These are phyloP conservation scores for Morus bassanus DNA, from an alignment of 2,797 vertebrate genomes.

Conservation along the genomic window DNA sequence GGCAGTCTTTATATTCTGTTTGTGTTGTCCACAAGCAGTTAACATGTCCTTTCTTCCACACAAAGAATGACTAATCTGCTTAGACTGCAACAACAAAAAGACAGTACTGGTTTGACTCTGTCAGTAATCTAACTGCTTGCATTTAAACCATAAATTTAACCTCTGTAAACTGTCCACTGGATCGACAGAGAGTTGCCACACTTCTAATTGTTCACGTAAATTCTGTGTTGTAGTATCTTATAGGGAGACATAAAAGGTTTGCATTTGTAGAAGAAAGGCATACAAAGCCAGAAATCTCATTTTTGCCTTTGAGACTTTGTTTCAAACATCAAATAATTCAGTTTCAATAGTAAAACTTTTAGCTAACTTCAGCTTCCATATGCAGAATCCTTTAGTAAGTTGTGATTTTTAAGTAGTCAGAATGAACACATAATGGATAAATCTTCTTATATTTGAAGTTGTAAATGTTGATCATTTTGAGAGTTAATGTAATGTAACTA, in stretches of 20 bases:
- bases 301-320: neutral
- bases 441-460: neutral
- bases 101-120: neutral
- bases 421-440: neutral
- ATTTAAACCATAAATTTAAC: neutral
- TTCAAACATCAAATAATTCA: neutral
- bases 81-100: neutral
- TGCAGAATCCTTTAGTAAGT: neutral
- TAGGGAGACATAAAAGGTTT: neutral
- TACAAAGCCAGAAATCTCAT: neutral
- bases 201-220: neutral
- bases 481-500: neutral
- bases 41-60: neutral
- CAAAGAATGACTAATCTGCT: neutral
- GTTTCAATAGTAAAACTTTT: neutral
- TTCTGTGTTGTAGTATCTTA: neutral
- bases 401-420: neutral
- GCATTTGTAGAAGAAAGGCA: neutral
- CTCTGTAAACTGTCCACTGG: neutral
- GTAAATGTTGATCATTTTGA: neutral
- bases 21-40: neutral
- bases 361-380: neutral
- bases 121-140: neutral
- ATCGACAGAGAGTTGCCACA: neutral
- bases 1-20: neutral